Evolutionary conservation across 2,797 vertebrate genomes (phyloP).

Genomic region (Rhodeus uyekii): DNA sequence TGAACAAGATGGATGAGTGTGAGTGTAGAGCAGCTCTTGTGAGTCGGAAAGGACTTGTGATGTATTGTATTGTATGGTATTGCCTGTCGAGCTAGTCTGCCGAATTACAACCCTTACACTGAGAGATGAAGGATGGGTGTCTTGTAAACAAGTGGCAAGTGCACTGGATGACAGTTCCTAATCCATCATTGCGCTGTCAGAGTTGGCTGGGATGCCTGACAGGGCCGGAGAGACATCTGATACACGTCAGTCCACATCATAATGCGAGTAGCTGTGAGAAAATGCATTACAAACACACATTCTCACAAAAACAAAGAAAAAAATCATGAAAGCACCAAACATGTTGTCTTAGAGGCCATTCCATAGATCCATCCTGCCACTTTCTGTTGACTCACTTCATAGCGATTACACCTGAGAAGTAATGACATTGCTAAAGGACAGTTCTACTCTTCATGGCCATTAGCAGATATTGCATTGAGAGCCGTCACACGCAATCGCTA

Average conservation of each 20-base stretch:
- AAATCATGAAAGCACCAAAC: not conserved
- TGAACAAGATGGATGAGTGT: conserved; percentile 76
- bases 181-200: conserved; percentile 85
- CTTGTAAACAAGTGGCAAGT: conserved; percentile 84
- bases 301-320: not conserved
- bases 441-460: not conserved
- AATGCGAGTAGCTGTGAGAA: conserved; percentile 71
- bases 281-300: not conserved
- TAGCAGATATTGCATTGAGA: not conserved
- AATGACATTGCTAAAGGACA: not conserved
- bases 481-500: no score
- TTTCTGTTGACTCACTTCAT: not conserved
- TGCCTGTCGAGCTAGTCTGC: conserved; percentile 62
- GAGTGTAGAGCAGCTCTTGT: conserved; percentile 55
- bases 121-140: conserved; percentile 79
- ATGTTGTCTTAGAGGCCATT: not conserved
- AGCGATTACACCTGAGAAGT: not conserved
- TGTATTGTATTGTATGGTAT: conserved; percentile 76
- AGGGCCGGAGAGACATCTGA: conserved; percentile 74
- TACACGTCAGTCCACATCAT: conserved; percentile 79
- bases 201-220: conserved; percentile 70
- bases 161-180: conserved; percentile 84
- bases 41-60: not conserved
- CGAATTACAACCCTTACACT: conserved; percentile 72
- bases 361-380: not conserved